Conservation (phyloP, 2,888 invertebrate genomes). For the Apamea anceps region DNA sequence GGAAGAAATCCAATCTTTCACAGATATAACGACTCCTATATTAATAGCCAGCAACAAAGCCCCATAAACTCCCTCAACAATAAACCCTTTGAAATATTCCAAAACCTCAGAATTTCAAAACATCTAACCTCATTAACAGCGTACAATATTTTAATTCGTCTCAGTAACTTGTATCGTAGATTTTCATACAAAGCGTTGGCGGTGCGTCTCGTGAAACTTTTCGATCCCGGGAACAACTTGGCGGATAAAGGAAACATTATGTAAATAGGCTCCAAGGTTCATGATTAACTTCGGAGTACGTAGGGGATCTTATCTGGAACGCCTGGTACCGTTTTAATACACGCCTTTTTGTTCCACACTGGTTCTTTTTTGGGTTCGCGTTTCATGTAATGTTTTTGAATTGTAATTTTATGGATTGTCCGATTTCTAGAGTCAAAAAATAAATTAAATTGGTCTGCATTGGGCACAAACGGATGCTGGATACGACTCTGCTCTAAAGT, state of each 20-base stretch:
- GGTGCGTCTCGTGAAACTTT: constrained; percentile 75
- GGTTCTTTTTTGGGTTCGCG: constrained; percentile 48
- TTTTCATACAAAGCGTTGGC: constrained; percentile 68
- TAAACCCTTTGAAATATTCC: constrained; percentile 57
- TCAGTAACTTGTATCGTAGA: constrained; percentile 64
- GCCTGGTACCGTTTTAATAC: constrained; percentile 71
- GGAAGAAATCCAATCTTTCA: constrained; percentile 26
- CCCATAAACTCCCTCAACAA: constrained; percentile 13
- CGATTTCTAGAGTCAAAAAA: background rate
- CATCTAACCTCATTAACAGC: constrained; percentile 61
- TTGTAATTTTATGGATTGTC: constrained; percentile 21
- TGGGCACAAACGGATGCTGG: background rate
- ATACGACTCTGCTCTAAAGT: no score
- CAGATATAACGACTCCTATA: background rate
- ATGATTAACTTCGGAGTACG: constrained; percentile 83
- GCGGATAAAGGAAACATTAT: constrained; percentile 85
- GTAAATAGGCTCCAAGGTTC: constrained; percentile 84
- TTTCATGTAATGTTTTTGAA: constrained; percentile 15
- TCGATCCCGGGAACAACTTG: constrained; percentile 78
- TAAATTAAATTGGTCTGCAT: background rate
- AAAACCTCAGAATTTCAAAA: constrained; percentile 57
- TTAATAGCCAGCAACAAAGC: background rate
- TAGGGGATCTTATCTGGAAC: constrained; percentile 74
- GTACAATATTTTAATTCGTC: constrained; percentile 68
- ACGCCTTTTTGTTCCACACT: constrained; percentile 63